Conservation (phyloP, 2,888 invertebrate species). For the Amiota communis region DNA sequence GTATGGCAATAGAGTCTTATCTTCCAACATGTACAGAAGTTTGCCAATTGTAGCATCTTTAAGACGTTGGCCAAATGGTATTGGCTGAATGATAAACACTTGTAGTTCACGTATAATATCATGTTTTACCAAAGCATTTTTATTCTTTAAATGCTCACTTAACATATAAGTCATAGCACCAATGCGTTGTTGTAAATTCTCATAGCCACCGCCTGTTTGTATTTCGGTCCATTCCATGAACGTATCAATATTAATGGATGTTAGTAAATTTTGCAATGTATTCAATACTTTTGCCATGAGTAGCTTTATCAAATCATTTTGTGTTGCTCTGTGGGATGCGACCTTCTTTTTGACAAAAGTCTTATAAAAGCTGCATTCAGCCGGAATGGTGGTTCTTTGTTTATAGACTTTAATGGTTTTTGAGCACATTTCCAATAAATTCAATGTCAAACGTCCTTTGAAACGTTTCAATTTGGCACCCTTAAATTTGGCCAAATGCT, state of each 20-base stretch:
- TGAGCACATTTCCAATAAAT: background rate
- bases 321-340: constrained; percentile 27
- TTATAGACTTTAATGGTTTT: background rate
- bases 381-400: background rate
- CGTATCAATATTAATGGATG: constrained; percentile 60
- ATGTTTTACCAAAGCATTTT: constrained; percentile 53
- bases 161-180: constrained; percentile 59
- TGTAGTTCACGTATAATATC: constrained; percentile 58
- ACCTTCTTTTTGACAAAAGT: background rate
- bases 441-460: background rate
- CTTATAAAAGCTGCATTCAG: background rate
- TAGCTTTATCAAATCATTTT: constrained; percentile 54
- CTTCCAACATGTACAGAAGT: constrained; percentile 50
- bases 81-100: constrained; percentile 59
- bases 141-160: constrained; percentile 54
- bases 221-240: constrained; percentile 68
- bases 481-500: background rate
- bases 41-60: constrained; percentile 58
- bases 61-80: constrained; percentile 52
- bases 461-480: background rate
- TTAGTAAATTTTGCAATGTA: constrained; percentile 61
- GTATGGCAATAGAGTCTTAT: constrained; percentile 36
- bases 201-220: constrained; percentile 36
- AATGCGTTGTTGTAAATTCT: constrained; percentile 59
- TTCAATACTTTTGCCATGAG: constrained; percentile 60